Evolutionary conservation across 2,113 vertebrate species (phyloP).

Genomic region (Zeus faber): DNA sequence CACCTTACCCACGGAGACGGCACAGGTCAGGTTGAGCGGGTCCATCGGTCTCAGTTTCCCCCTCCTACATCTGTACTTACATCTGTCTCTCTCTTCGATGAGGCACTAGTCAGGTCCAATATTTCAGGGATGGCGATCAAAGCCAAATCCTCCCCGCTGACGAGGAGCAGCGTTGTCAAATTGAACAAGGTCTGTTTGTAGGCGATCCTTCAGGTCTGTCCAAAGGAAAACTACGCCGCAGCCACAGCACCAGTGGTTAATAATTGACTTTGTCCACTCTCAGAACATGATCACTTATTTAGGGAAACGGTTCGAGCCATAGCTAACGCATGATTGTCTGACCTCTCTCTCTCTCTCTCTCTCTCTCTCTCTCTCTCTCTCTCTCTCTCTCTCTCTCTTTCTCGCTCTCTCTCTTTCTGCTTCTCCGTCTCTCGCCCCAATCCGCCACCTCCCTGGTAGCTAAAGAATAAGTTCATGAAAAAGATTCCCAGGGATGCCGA

Average conservation of each 20-base stretch:
- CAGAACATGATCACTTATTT: neutral
- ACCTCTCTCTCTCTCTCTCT: neutral
- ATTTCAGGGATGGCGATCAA: too few relatives aligned
- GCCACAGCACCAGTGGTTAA: neutral
- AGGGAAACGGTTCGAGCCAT: neutral
- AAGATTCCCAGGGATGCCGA: slow-evolving; percentile 97
- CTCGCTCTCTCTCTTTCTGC: neutral
- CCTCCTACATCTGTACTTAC: too few relatives aligned
- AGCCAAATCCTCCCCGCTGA: too few relatives aligned
- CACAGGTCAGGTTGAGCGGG: neutral
- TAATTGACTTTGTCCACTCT: neutral
- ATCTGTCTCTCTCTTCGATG: too few relatives aligned
- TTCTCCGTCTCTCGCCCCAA: neutral
- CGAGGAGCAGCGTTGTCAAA: too few relatives aligned
- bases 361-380: neutral
- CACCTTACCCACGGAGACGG: neutral
- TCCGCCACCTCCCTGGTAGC: slow-evolving; percentile 62
- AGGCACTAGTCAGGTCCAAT: too few relatives aligned
- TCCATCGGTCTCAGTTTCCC: too few relatives aligned
- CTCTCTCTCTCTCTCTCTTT: neutral
- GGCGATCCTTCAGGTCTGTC: neutral
- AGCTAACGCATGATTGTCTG: neutral
- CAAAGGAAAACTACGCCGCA: neutral
- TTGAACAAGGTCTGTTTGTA: too few relatives aligned
- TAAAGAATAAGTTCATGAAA: slow-evolving; percentile 98